Evolutionary conservation across 2,888 invertebrate species (phyloP).

Genomic region (Steinernema scapterisci): DNA sequence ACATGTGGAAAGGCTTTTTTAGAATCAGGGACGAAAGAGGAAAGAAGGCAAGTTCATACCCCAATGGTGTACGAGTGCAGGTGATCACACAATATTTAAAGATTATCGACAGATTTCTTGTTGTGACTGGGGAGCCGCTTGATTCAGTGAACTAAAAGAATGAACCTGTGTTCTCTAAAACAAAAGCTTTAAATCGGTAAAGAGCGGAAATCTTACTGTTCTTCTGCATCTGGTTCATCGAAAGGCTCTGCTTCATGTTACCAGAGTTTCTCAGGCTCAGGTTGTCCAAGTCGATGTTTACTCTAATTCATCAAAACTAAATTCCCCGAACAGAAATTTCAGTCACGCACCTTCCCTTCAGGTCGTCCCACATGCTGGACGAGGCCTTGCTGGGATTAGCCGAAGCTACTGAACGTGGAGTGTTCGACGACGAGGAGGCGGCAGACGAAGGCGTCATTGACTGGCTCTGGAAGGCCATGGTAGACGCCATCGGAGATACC

Average conservation of each 20-base stretch:
- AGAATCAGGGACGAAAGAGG: background rate
- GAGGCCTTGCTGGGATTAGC: background rate
- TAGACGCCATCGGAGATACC: background rate
- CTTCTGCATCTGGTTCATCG: constrained; percentile 43
- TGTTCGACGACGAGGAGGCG: background rate
- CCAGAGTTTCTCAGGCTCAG: constrained; percentile 33
- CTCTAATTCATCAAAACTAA: constrained; percentile 35
- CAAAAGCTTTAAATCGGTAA: background rate
- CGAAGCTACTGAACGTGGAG: background rate
- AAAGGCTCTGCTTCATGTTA: constrained; percentile 41
- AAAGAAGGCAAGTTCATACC: constrained; percentile 26
- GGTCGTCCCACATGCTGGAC: constrained; percentile 41
- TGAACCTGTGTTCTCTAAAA: background rate
- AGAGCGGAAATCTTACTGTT: background rate
- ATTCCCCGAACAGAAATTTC: background rate
- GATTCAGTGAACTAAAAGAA: background rate
- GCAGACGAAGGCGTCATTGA: background rate
- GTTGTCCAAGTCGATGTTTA: constrained; percentile 47
- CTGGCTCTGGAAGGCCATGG: constrained; percentile 24
- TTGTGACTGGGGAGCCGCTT: background rate
- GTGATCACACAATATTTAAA: background rate
- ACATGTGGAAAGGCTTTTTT: background rate
- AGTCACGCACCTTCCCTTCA: constrained; percentile 39
- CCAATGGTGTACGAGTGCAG: background rate
- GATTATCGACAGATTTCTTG: background rate